A percentile compares a stretch with the other conserved stretches of the same genome.
Conservation (phyloP, 92 coral and sea anemone genomes). For the Bergia puertoricense region DNA sequence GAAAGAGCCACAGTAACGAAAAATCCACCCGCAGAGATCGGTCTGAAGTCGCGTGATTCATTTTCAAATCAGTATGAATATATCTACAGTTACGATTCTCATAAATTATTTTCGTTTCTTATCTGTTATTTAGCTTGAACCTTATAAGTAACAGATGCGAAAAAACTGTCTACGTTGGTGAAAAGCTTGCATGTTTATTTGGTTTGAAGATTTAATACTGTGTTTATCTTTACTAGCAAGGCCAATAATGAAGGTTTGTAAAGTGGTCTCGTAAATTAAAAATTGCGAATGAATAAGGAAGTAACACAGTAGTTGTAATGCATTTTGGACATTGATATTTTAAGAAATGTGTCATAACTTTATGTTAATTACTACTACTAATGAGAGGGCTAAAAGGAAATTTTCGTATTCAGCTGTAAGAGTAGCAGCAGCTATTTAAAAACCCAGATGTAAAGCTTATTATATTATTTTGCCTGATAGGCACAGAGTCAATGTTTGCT, state of each 20-base stretch:
- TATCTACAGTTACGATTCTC: constrained; percentile 5
- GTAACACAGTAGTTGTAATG: neutral
- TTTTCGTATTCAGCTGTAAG: too few relatives aligned
- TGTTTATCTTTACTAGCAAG: too few relatives aligned
- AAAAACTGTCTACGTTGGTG: neutral
- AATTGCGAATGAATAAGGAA: neutral
- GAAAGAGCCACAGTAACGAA: neutral
- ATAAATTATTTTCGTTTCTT: constrained; percentile 15
- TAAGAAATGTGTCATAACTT: neutral
- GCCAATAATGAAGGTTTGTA: too few relatives aligned
- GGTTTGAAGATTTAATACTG: neutral
- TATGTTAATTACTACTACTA: neutral
- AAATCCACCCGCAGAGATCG: neutral
- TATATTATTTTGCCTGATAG: too few relatives aligned
- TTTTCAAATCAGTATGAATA: constrained; percentile 3
- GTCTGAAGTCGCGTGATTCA: constrained; percentile 38
- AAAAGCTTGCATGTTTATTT: constrained; percentile 14
- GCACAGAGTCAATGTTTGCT: too few relatives aligned
- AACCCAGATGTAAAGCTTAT: too few relatives aligned
- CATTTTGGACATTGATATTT: neutral
- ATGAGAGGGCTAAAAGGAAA: neutral
- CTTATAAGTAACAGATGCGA: constrained; percentile 16
- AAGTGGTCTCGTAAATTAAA: too few relatives aligned
- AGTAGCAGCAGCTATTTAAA: too few relatives aligned
- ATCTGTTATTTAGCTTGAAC: neutral